Evolutionary conservation across 92 coral and sea anemone genomes (phyloP), one percentile per base, ranked within the genome.

Genomic region (Hydrozoanthus gracilis): DNA sequence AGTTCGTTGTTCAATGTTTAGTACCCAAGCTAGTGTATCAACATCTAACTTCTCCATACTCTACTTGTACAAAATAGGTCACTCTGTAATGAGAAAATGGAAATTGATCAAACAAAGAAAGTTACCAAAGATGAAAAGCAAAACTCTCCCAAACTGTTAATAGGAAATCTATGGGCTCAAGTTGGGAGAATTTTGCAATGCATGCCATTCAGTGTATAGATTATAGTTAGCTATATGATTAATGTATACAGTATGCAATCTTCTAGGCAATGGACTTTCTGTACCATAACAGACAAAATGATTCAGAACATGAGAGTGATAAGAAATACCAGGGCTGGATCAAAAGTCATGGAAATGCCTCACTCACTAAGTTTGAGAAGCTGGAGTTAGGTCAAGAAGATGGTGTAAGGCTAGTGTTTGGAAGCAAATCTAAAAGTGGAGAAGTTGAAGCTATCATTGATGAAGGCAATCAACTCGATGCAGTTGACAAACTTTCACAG

Each of bases 401-500:
- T 72, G 84, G 89, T 16, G 18, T 67, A 7, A 86, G 76, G 49
- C 67, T 90, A 48, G 76, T 83, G n/a, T 90, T 92, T 71, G 84
- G 77, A 11, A 92, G 82, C 60, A 51, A 76, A 46, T 73, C 83
- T 7, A 91, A 83, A 8, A 66, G 88, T 3, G 93, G 90, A 4
- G 77, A 44, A 52, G 27, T 92, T 82, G 92, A 94, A 68, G 89
- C 91, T 12, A 11, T 88, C 51, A 88, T 94, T 86, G 98, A 91
- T 80, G 79, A 77, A 14, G 88, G 77, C 10, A 86, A 91, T 44
- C 73, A 87, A 48, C 89, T 94, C 9, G 44, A 84, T 13, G 88
- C 83, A 55, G 87, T 92, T 7, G 95, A 94, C 69, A 92, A 92
- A 71, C 94, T 94, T 7, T 94, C 98, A 12, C 98, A 94, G 94